Conservation (phyloP, 35 echinoderm and acorn worm species). For the Amphiura filiformis region DNA sequence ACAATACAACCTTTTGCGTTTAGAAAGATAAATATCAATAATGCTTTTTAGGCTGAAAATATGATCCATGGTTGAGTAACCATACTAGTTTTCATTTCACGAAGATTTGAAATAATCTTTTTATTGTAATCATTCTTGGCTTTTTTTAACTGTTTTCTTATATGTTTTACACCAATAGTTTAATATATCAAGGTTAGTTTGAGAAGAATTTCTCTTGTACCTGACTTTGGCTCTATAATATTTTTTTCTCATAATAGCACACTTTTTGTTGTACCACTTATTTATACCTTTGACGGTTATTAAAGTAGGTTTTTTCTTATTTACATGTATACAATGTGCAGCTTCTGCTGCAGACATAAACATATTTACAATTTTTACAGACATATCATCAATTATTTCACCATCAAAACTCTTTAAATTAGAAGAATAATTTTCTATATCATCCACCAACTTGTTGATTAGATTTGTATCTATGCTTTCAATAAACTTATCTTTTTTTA, state of each 20-base stretch:
- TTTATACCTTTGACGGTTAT: neutral
- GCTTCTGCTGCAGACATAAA: neutral
- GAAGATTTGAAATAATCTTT: neutral
- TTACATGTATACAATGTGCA: neutral
- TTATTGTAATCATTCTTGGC: neutral
- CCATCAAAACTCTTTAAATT: neutral
- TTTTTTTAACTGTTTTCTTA: neutral
- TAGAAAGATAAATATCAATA: constrained; percentile 2
- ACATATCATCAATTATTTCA: neutral
- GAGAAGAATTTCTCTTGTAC: neutral
- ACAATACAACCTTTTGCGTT: neutral
- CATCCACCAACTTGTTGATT: neutral
- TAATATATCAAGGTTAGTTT: neutral
- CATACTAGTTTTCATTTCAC: neutral
- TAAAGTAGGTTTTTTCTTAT: neutral
- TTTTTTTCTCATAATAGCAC: neutral
- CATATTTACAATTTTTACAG: neutral
- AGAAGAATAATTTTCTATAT: neutral
- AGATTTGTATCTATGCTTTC: neutral
- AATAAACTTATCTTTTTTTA: neutral
- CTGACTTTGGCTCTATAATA: neutral
- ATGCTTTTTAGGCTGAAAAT: neutral
- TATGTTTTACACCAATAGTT: neutral
- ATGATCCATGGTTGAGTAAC: neutral
- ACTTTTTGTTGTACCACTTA: neutral